Percentiles rank a stretch among this genome's conserved stretches.
phyloP scores from a whole-genome alignment of 2,113 vertebrate species.

The Salminus brasiliensis region DNA sequence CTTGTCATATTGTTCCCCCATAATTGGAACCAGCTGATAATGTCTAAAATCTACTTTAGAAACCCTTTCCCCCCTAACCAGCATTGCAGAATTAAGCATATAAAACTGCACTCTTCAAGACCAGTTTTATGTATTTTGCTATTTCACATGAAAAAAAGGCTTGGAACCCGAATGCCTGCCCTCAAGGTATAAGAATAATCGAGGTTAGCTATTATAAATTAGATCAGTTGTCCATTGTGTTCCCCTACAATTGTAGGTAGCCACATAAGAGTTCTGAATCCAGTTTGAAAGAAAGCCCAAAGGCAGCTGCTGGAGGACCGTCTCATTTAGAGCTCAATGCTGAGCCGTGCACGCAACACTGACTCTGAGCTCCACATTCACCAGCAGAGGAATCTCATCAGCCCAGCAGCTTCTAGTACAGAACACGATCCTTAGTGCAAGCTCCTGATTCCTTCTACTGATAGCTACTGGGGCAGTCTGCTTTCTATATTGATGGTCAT shows the following conservation, averaged over 20 bases:
- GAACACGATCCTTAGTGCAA: neutral
- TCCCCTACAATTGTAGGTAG: neutral
- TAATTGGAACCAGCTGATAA: neutral
- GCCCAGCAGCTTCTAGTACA: neutral
- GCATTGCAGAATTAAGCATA: neutral
- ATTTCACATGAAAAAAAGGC: neutral
- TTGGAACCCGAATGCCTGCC: neutral
- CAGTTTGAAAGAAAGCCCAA: slow-evolving; percentile 14
- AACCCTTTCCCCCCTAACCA: neutral
- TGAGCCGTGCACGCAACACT: neutral
- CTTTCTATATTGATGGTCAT: neutral
- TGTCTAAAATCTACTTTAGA: neutral
- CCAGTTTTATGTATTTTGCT: neutral
- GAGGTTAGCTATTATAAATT: neutral
- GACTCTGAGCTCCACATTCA: neutral
- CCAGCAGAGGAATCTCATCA: neutral
- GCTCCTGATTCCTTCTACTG: neutral
- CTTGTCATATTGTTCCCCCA: neutral
- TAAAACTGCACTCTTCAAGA: neutral
- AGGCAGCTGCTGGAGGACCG: neutral
- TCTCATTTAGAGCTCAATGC: neutral
- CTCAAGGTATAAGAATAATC: neutral
- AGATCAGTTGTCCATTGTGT: neutral
- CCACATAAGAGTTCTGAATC: neutral
- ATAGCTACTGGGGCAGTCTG: neutral